Base-by-base conservation (phyloP, 1,140 invertebrate species). In the Helicorthomorpha holstii region DNA sequence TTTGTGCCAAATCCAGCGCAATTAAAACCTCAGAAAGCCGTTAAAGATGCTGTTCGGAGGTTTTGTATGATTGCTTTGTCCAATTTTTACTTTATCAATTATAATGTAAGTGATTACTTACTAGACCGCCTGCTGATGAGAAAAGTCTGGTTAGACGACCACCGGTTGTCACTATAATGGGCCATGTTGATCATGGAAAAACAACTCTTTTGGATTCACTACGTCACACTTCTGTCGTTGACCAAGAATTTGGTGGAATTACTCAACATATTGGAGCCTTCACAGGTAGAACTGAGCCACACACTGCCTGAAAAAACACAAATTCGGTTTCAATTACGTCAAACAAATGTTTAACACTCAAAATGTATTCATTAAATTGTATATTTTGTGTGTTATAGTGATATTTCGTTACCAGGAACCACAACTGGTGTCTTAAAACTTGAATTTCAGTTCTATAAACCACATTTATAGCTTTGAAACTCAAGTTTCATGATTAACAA, bases 231-330 rank as follows among this genome's bases (percentile, higher is more conserved):
- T 76, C 80, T 53, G 81, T 98, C 38, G 93, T 92, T 0, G 76
- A 82, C 21, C 72, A 79, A 34, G 96, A 99, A 73, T 95, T 93
- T 71, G 96, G 96, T n/a, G 96, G 96, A 19, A 99, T 99, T 43
- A 99, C 96, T 0, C 96, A 99, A 68, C 94, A 98, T 67, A 98
- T 99, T 65, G 96, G 95, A 55, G 96, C 96, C 29, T 99, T 99
- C 71, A 82, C 83, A 64, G 85, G 74, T n/a, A n/a, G n/a, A n/a
- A n/a, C n/a, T n/a, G n/a, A n/a, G n/a, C n/a, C n/a, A n/a, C n/a
- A n/a, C n/a, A n/a, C n/a, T n/a, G n/a, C n/a, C n/a, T n/a, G n/a
- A n/a, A n/a, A n/a, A n/a, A n/a, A n/a, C n/a, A n/a, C n/a, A n/a
- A n/a, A n/a, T n/a, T n/a, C n/a, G n/a, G 7, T 19, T 21, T 46